Percentiles rank a stretch among this genome's conserved stretches.
Conservation (phyloP, 2,888 invertebrate genomes). For the Tholera decimalis region DNA sequence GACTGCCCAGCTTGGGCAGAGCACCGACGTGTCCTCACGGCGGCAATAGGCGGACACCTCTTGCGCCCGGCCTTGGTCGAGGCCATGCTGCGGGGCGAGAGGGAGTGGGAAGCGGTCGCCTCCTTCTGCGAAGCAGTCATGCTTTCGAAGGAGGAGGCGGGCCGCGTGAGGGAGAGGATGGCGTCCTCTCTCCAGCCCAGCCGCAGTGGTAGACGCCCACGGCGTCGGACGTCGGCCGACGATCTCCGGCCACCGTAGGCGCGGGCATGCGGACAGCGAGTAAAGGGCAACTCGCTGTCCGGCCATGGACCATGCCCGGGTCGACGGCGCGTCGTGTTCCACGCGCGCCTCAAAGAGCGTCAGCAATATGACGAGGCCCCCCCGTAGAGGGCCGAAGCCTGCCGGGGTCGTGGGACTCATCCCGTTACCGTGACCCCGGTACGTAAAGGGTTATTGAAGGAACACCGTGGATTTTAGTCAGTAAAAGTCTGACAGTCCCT, state of each 20-base stretch:
- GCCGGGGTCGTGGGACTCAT: too few species aligned
- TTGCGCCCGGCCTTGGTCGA: not conserved
- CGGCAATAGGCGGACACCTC: not conserved
- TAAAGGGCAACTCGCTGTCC: not conserved
- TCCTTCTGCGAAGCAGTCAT: not conserved
- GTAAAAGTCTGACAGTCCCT: too few species aligned
- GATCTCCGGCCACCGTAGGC: not conserved
- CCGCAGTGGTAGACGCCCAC: not conserved
- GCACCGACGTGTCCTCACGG: not conserved
- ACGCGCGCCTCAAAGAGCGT: too few species aligned
- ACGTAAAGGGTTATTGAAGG: too few species aligned
- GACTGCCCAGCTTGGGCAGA: not conserved
- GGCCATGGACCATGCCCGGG: too few species aligned
- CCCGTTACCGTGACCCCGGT: too few species aligned
- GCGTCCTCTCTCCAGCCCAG: not conserved
- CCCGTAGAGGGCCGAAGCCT: too few species aligned
- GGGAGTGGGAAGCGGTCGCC: not conserved
- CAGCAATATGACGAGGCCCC: too few species aligned
- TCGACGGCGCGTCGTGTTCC: too few species aligned
- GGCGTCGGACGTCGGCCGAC: not conserved
- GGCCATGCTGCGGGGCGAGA: not conserved
- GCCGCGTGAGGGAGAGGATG: not conserved
- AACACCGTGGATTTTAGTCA: too few species aligned
- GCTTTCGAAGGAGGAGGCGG: not conserved
- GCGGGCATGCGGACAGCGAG: not conserved